Percentiles rank a stretch among this genome's conserved stretches.
These are phyloP conservation scores for Propithecus perrieri DNA, from an alignment of 2,797 vertebrate genomes.

Conservation along the genomic window DNA sequence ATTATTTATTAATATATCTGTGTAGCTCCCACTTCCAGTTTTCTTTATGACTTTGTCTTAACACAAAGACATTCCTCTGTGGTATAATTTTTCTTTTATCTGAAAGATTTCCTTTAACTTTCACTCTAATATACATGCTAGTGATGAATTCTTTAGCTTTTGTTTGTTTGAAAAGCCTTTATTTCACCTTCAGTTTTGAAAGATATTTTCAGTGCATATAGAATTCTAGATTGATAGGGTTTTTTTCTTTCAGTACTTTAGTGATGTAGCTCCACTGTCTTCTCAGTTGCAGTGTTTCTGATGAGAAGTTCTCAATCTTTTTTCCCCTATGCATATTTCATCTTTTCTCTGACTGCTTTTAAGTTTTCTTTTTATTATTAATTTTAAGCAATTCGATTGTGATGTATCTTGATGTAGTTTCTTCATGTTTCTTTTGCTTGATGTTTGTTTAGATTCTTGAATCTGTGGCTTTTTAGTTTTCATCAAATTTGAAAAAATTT, in stretches of 20 bases:
- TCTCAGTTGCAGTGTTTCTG: neutral
- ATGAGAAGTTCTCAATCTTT: neutral
- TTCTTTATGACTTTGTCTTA: neutral
- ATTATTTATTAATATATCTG: neutral
- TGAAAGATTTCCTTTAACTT: neutral
- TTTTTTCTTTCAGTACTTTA: neutral
- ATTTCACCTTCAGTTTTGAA: neutral
- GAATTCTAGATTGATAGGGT: neutral
- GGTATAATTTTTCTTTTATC: neutral
- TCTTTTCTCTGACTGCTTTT: neutral
- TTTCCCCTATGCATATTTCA: neutral
- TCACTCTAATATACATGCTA: neutral
- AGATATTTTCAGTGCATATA: neutral
- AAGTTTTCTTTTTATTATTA: neutral
- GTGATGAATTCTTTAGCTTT: neutral
- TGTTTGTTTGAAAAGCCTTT: neutral
- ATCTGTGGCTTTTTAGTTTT: conserved; percentile 21
- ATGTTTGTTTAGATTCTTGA: neutral
- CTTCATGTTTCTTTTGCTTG: neutral
- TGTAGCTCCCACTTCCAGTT: neutral
- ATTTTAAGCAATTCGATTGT: neutral
- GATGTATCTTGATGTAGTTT: neutral
- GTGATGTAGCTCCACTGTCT: neutral
- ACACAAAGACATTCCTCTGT: neutral
- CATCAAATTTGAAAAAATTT: conserved; percentile 3